Conservation (phyloP, 2,113 vertebrate species). For the Mola mola region DNA sequence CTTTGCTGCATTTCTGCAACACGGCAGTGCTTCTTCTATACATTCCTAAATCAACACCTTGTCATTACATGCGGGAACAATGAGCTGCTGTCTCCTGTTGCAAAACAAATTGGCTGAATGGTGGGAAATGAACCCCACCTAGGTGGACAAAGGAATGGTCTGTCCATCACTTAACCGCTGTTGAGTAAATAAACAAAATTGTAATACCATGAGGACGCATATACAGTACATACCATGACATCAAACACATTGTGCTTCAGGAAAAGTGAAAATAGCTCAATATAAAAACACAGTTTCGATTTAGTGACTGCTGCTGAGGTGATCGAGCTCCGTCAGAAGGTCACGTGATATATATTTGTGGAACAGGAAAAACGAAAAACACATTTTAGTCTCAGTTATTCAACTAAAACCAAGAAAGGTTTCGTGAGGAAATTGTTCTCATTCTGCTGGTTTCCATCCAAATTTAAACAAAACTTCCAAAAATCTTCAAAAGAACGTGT, state of each 20-base stretch:
- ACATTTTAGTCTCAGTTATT: too few relatives aligned
- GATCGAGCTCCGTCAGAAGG: too few relatives aligned
- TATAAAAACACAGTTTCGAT: too few relatives aligned
- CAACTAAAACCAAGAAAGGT: too few relatives aligned
- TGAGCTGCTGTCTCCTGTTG: constrained; percentile 49
- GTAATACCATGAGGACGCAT: constrained; percentile 25
- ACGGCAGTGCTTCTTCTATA: constrained; percentile 8
- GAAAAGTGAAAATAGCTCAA: too few relatives aligned
- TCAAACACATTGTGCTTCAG: too few relatives aligned
- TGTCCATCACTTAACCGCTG: constrained; percentile 46
- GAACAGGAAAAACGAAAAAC: too few relatives aligned
- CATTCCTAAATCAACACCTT: constrained; percentile 48
- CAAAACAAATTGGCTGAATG: constrained; percentile 56
- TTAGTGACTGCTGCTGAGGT: too few relatives aligned
- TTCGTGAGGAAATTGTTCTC: too few relatives aligned
- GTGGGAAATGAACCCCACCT: constrained; percentile 71
- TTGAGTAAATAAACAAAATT: constrained; percentile 54
- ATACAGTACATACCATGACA: too few relatives aligned
- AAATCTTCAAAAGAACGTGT: not conserved
- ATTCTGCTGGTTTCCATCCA: not conserved
- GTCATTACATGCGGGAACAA: constrained; percentile 37
- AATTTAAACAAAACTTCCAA: not conserved
- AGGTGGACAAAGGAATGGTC: constrained; percentile 51
- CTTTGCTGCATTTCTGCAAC: constrained; percentile 3
- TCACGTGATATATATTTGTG: too few relatives aligned